These are phyloP conservation scores for Cyphomyrus discorhynchus DNA, from an alignment of 2,113 vertebrate species.

Conservation along the genomic window DNA sequence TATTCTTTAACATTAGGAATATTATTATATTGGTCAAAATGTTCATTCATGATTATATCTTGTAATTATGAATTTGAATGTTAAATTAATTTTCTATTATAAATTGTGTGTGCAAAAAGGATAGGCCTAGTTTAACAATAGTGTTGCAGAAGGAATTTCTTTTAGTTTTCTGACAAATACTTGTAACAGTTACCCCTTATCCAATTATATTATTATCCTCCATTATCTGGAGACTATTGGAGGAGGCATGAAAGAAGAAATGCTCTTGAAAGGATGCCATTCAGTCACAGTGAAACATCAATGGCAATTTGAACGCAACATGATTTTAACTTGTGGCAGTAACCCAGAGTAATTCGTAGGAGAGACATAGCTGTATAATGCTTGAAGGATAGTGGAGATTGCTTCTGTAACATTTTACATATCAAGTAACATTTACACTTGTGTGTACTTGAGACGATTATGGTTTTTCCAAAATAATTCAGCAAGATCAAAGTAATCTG, in stretches of 20 bases:
- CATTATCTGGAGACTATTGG: background rate
- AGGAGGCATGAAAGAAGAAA: background rate
- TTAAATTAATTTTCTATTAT: background rate
- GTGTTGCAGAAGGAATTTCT: no score
- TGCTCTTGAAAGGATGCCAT: background rate
- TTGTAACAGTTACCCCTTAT: no score
- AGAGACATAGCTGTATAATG: no score
- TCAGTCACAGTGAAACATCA: background rate
- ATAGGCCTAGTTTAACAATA: no score
- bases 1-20: no score
- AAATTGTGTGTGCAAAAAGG: background rate
- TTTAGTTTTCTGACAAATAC: no score
- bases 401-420: background rate
- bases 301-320: background rate
- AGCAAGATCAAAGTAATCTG: background rate
- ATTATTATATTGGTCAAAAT: no score
- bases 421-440: background rate
- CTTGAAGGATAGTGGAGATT: background rate
- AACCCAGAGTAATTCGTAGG: background rate
- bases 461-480: no score
- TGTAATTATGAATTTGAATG: no score
- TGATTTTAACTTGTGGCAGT: background rate
- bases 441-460: no score
- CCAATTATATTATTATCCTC: no score
- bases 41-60: no score